These are phyloP conservation scores for Melanostigma gelatinosum DNA, from an alignment of 2,113 vertebrate species.

Conservation along the genomic window DNA sequence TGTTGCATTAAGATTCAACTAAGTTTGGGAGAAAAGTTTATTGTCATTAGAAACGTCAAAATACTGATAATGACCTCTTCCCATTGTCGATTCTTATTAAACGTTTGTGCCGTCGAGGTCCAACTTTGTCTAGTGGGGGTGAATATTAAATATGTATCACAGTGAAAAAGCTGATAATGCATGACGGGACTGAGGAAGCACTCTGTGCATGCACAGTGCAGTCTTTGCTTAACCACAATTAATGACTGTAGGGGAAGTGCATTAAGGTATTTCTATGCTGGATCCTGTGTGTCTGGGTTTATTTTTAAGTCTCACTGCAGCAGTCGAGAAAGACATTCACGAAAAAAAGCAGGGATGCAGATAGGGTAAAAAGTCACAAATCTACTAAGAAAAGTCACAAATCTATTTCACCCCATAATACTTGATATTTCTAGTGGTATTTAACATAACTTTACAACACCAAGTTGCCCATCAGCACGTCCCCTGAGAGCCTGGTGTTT, in stretches of 20 bases:
- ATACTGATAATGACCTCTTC: not conserved
- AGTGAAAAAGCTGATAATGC: slow-evolving; percentile 65
- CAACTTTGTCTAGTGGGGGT: slow-evolving; percentile 8
- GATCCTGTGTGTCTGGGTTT: slow-evolving; percentile 35
- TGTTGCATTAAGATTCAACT: not conserved
- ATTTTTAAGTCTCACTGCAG: slow-evolving; percentile 8
- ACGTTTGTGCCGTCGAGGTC: slow-evolving; percentile 18
- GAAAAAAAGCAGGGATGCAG: not conserved
- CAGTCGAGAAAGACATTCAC: not conserved
- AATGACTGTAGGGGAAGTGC: slow-evolving; percentile 49
- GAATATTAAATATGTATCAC: slow-evolving; percentile 60
- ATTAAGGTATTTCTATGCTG: slow-evolving; percentile 38
- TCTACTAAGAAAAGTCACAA: not conserved
- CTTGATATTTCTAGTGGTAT: not conserved
- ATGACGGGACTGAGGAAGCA: slow-evolving; percentile 49
- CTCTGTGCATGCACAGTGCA: slow-evolving; percentile 58
- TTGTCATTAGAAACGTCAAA: not conserved
- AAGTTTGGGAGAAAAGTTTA: not conserved
- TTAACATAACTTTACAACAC: slow-evolving; percentile 8
- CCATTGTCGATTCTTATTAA: not conserved
- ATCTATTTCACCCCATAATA: not conserved
- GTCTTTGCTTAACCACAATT: slow-evolving; percentile 69
- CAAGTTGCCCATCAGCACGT: slow-evolving; percentile 10
- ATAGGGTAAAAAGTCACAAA: not conserved
- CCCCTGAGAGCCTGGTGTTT: slow-evolving; percentile 14